Base-by-base conservation (phyloP, 2,113 vertebrate species). In the Boleophthalmus pectinirostris region DNA sequence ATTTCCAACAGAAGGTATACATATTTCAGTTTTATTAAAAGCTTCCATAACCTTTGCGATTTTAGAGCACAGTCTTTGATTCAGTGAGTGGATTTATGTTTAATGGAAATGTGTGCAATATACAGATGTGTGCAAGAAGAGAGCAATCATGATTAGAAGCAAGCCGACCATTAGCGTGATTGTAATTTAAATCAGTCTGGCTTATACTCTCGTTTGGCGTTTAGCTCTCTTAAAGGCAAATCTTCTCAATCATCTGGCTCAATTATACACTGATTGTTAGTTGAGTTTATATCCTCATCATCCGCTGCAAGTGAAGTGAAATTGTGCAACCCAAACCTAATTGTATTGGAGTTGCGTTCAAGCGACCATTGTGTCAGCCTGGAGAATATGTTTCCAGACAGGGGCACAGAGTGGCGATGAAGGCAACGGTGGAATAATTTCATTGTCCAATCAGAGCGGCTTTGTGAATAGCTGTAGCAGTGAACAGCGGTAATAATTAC, bases 201-300 rank as follows among this genome's bases (percentile, higher is more conserved):
- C 68, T 81, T 45, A 43, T 43, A 20, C 43, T 83, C n/a, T 63
- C 6, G 0, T 72, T 72, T 80, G 49, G 58, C 67, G 75, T 82
- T 78, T 73, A 61, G 65, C 57, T 72, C 66, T 68, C 66, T 82
- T 83, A n/a, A 69, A 63, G 65, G 71, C 71, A 83, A 79, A 74
- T 81, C 58, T 65, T 72, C 67, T 85, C 80, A 75, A 71, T 79
- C 77, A 79, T 70, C 61, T 0, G 46, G 51, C 58, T 75, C 66
- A 84, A 84, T 86, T 70, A 81, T 73, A n/a, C 14, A 3, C 74
- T 80, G 81, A 82, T 78, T 84, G 79, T 75, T 76, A 54, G 68
- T 45, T n/a, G 66, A 25, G 46, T 71, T 80, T 70, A 73, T 70
- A 64, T 68, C 57, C 69, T 68, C 72, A 65, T 83, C 65, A 57